Percentiles rank a stretch among this genome's conserved stretches.
Evolutionary conservation across 2,797 vertebrate species (phyloP).

Genomic region (Arremon brunneinucha): DNA sequence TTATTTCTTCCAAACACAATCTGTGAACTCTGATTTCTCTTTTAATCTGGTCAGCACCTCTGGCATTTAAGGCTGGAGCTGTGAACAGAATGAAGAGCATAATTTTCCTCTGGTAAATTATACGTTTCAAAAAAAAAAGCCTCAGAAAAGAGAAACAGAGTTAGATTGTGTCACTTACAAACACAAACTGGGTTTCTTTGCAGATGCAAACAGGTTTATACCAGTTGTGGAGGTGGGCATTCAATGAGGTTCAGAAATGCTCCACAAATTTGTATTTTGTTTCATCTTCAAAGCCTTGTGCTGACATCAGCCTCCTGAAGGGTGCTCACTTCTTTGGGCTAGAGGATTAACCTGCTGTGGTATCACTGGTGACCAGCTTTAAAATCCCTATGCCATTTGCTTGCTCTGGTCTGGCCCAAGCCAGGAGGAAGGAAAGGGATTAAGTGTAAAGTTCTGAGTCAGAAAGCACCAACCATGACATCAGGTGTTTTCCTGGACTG

Average conservation of each 20-base stretch:
- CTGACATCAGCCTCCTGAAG: background rate
- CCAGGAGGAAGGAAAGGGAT: background rate
- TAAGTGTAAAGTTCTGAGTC: background rate
- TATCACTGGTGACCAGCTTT: background rate
- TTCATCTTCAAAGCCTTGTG: background rate
- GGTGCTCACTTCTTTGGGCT: background rate
- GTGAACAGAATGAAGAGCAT: background rate
- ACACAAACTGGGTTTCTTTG: background rate
- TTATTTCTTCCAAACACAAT: constrained; percentile 17
- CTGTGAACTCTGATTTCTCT: constrained; percentile 17
- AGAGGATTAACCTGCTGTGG: background rate
- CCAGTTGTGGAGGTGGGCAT: background rate
- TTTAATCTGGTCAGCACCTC: constrained; percentile 47
- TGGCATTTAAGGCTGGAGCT: constrained; percentile 18
- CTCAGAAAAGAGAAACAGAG: background rate
- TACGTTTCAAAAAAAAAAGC: background rate
- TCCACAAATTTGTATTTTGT: background rate
- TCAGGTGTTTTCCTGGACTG: background rate
- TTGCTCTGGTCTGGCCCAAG: background rate
- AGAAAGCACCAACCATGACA: background rate
- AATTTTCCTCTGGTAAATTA: background rate
- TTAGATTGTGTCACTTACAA: background rate
- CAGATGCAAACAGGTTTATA: background rate
- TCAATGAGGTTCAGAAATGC: background rate
- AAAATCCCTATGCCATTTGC: background rate